Percentiles rank a stretch among this genome's conserved stretches.
Conservation (phyloP, 2,113 vertebrate species). For the Charadrius vociferus region DNA sequence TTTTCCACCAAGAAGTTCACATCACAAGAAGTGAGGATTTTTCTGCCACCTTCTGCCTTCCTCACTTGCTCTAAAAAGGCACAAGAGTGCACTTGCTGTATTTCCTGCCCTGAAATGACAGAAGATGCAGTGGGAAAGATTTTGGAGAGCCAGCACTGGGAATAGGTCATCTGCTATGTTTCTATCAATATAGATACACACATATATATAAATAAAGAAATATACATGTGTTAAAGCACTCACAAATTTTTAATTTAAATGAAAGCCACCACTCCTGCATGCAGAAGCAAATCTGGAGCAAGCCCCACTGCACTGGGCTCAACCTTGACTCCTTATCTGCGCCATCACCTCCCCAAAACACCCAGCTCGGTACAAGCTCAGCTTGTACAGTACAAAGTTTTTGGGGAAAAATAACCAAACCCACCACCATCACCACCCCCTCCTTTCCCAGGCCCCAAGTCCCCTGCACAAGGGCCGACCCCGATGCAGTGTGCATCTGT, state of each 20-base stretch:
- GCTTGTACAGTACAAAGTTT: not conserved
- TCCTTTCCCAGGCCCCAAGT: not conserved
- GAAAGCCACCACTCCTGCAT: not conserved
- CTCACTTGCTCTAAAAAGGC: not conserved
- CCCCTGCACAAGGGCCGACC: not conserved
- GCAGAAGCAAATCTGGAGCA: not conserved
- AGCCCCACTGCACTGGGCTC: not conserved
- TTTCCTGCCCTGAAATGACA: not conserved
- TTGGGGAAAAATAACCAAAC: not conserved
- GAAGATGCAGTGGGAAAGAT: not conserved
- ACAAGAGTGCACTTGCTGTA: fast-evolving
- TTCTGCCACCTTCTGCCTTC: not conserved
- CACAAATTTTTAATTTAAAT: not conserved
- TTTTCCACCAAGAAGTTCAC: not conserved
- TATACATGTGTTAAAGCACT: not conserved
- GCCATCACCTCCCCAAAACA: not conserved
- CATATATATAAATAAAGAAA: not conserved
- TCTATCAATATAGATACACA: not conserved
- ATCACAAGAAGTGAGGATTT: not conserved
- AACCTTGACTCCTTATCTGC: not conserved
- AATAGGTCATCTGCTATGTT: not conserved
- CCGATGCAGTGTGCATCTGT: fast-evolving
- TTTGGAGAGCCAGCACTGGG: not conserved
- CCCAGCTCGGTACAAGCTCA: fast-evolving
- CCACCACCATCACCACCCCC: no score